These are phyloP conservation scores for Callorhinus ursinus DNA, from an alignment of 2,113 vertebrate species.

Conservation along the genomic window DNA sequence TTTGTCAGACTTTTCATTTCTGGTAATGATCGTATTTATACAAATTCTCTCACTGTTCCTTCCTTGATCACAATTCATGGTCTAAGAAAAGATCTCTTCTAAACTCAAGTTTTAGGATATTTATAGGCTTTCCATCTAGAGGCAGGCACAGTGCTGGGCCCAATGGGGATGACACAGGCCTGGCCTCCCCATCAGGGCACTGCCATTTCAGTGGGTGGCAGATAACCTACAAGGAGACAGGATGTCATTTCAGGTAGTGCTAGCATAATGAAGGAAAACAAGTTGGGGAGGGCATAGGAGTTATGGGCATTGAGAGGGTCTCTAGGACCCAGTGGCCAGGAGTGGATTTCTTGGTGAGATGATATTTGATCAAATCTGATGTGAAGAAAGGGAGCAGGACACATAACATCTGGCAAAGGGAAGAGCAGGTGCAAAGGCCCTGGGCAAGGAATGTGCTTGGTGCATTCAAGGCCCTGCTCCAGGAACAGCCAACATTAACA, in stretches of 20 bases:
- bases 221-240: background rate
- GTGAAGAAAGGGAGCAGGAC: background rate
- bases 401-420: background rate
- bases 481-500: background rate
- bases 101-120: background rate
- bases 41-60: background rate
- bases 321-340: background rate
- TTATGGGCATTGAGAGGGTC: background rate
- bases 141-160: background rate
- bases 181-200: rapidly evolving
- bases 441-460: background rate
- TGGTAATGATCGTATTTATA: constrained; percentile 59
- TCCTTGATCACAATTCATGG: constrained; percentile 58
- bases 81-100: constrained; percentile 55
- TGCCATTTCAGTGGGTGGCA: rapidly evolving
- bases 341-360: background rate
- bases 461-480: background rate
- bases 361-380: background rate
- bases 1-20: constrained; percentile 45
- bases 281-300: background rate
- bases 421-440: background rate
- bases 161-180: rapidly evolving
- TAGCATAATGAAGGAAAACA: background rate
- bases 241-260: background rate
- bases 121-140: background rate